A percentile compares a stretch with the other conserved stretches of the same genome.
Conservation (phyloP, 2,888 invertebrate genomes). For the Eretmocerus hayati region DNA sequence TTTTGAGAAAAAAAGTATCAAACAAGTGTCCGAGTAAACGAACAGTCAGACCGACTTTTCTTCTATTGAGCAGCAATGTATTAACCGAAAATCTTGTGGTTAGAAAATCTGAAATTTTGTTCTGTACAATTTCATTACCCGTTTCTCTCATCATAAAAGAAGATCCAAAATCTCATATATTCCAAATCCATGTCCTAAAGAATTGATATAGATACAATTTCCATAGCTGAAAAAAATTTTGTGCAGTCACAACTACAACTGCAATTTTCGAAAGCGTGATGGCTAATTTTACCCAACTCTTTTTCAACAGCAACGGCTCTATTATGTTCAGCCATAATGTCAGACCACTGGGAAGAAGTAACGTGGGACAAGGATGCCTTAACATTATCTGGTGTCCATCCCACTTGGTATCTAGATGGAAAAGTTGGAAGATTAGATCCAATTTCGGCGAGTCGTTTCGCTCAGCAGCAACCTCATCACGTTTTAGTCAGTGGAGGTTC, state of each 20-base stretch:
- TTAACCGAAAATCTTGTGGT: no score
- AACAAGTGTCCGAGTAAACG: no score
- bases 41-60: no score
- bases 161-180: no score
- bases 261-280: background rate
- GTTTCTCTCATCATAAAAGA: no score
- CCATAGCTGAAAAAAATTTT: no score
- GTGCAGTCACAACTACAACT: background rate
- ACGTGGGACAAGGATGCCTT: conserved; percentile 66
- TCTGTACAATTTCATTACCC: no score
- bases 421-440: conserved; percentile 60
- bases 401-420: conserved; percentile 68
- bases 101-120: no score
- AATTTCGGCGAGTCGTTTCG: conserved; percentile 20
- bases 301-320: conserved; percentile 64
- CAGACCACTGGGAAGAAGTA: conserved; percentile 86
- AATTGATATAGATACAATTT: no score
- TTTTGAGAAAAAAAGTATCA: no score
- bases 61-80: no score
- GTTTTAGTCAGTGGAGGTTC: background rate
- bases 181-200: no score
- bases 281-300: background rate
- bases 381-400: conserved; percentile 56
- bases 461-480: conserved; percentile 8
- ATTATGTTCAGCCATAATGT: conserved; percentile 80